Evolutionary conservation across 2,113 vertebrate genomes (phyloP).

Genomic region (Coryphaenoides rupestris): DNA sequence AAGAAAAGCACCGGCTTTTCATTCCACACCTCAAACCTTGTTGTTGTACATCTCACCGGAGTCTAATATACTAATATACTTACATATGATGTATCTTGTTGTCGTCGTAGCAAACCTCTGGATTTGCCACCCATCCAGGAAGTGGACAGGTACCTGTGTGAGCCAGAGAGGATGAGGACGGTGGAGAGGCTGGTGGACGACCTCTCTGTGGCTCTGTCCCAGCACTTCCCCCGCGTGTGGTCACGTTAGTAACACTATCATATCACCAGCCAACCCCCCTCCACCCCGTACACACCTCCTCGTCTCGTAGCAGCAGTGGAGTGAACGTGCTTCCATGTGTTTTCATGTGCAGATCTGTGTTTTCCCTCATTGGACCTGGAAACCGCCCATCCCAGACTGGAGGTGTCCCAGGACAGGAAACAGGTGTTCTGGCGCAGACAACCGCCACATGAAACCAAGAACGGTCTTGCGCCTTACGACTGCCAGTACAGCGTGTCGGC

Average conservation of each 20-base stretch:
- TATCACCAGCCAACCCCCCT: neutral
- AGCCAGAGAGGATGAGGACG: slow-evolving; percentile 60
- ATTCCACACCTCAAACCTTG: neutral
- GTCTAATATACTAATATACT: too few species aligned
- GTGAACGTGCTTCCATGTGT: slow-evolving; percentile 10
- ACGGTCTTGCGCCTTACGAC: slow-evolving; percentile 31
- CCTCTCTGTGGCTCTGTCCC: slow-evolving; percentile 58
- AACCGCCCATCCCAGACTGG: slow-evolving; percentile 64
- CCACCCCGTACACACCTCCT: neutral
- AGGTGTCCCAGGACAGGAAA: slow-evolving; percentile 61
- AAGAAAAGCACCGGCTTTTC: neutral
- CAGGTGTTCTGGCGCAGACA: slow-evolving; percentile 65
- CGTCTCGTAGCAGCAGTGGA: neutral
- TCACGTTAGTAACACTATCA: slow-evolving; percentile 53
- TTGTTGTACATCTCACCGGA: neutral
- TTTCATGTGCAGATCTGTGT: slow-evolving; percentile 60
- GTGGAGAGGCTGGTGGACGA: slow-evolving; percentile 64
- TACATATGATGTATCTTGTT: slow-evolving; percentile 1
- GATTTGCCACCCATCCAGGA: slow-evolving; percentile 47
- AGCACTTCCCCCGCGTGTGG: slow-evolving; percentile 68
- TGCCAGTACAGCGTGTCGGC: slow-evolving; percentile 66
- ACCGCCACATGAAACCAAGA: slow-evolving; percentile 17
- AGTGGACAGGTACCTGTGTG: slow-evolving; percentile 49
- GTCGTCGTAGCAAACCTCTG: slow-evolving; percentile 46
- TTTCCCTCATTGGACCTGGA: slow-evolving; percentile 55